A percentile compares a stretch with the other conserved stretches of the same genome.
Conservation (phyloP, 1,140 invertebrate species). For the Drosophila fuyamai region DNA sequence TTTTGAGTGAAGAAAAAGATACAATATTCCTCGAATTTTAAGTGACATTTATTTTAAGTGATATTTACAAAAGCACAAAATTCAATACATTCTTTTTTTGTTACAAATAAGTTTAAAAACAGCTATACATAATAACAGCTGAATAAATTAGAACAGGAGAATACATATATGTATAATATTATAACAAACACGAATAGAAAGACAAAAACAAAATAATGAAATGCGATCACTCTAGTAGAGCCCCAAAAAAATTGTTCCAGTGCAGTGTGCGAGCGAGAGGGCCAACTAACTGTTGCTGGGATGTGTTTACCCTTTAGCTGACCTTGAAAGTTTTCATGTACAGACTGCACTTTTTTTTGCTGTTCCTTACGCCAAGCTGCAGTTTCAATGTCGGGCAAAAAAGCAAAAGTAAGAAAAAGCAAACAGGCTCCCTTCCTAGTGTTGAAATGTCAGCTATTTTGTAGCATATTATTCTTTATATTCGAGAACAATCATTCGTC, state of each 20-base stretch:
- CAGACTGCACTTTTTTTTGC: conserved; percentile 64
- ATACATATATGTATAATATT: neutral
- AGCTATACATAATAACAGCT: conserved; percentile 19
- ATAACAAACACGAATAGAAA: conserved; percentile 11
- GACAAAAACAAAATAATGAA: conserved; percentile 11
- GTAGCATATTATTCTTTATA: neutral
- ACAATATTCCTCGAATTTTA: neutral
- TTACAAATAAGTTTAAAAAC: neutral
- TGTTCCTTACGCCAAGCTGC: conserved; percentile 48
- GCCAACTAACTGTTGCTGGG: conserved; percentile 69
- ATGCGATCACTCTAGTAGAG: neutral
- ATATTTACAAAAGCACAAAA: neutral
- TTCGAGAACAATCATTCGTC: too few relatives aligned
- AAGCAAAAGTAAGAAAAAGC: conserved; percentile 29
- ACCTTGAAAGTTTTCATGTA: conserved; percentile 68
- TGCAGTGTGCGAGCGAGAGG: conserved; percentile 6
- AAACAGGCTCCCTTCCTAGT: conserved; percentile 41
- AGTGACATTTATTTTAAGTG: too few relatives aligned
- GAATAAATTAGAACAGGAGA: conserved; percentile 29
- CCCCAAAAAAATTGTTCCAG: neutral
- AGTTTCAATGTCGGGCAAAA: conserved; percentile 73
- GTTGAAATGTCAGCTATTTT: neutral
- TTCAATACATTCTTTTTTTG: neutral
- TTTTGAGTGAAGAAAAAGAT: neutral
- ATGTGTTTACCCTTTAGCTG: conserved; percentile 63